Conservation (phyloP, 37 sponge, comb jelly and placozoan genomes). For the Petrosia ficiformis region DNA sequence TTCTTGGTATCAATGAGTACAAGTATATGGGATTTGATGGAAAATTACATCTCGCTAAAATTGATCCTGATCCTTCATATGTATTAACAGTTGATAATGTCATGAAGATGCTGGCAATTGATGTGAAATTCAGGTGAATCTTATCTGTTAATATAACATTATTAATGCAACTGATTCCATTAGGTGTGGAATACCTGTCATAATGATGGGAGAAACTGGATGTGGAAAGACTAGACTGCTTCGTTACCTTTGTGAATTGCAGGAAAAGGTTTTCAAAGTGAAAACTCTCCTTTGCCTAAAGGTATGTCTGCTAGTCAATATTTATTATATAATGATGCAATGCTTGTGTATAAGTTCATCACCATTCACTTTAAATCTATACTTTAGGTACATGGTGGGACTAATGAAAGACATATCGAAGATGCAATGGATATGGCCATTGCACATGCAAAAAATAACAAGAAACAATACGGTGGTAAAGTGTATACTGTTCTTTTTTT, state of each 20-base stretch:
- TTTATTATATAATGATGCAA: too few species aligned
- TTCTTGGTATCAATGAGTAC: constrained; percentile 49
- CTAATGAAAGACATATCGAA: constrained; percentile 56
- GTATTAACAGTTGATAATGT: constrained; percentile 64
- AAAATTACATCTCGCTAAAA: not conserved
- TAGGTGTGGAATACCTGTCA: constrained; percentile 75
- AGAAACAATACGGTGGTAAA: constrained; percentile 26
- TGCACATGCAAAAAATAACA: constrained; percentile 49
- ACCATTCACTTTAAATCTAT: not conserved
- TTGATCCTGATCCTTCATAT: constrained; percentile 57
- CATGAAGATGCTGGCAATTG: constrained; percentile 66
- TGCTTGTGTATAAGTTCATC: not conserved
- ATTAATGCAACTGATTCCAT: constrained; percentile 2
- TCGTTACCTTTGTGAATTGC: constrained; percentile 58
- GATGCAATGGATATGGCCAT: constrained; percentile 51
- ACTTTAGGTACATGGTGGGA: constrained; percentile 90
- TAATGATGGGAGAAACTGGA: constrained; percentile 90
- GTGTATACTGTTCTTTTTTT: constrained; percentile 58
- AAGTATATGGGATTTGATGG: not conserved
- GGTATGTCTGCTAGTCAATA: not conserved
- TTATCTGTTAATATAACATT: not conserved
- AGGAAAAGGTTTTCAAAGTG: not conserved
- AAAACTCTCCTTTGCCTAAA: constrained; percentile 1
- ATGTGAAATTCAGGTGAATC: constrained; percentile 64
- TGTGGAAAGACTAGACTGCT: constrained; percentile 83